Conservation (phyloP, 2,113 vertebrate species). For the Charina bottae region DNA sequence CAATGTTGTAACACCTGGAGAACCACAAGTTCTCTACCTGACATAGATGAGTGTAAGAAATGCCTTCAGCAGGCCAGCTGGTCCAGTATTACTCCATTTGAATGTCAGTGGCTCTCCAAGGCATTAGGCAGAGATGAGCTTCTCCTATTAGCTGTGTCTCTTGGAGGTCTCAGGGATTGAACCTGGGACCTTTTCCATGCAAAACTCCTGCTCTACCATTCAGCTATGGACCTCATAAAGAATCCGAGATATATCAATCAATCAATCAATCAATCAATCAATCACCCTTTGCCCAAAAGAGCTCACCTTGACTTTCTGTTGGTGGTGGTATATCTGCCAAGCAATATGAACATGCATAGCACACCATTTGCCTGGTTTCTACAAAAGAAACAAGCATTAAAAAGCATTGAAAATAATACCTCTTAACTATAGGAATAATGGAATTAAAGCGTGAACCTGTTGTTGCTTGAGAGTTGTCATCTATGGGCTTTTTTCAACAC, state of each 20-base stretch:
- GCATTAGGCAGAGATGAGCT: neutral
- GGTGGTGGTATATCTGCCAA: conserved; percentile 98
- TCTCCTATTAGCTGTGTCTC: neutral
- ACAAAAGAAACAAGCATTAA: conserved; percentile 45
- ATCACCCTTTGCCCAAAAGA: neutral
- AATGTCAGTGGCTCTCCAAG: neutral
- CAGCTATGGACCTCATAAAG: no score
- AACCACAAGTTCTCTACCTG: neutral
- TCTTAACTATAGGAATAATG: neutral
- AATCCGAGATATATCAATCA: no score
- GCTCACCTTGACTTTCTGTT: conserved; percentile 98
- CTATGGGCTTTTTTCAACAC: neutral
- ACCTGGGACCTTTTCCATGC: neutral
- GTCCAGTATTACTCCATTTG: neutral
- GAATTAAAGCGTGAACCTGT: neutral
- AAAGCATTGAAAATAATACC: neutral
- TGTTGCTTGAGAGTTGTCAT: neutral
- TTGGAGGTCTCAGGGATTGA: neutral
- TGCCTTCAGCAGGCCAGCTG: neutral
- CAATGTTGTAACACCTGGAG: neutral
- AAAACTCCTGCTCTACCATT: neutral
- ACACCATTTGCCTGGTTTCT: conserved; percentile 99
- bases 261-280: neutral
- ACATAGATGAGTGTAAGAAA: neutral
- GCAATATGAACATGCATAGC: conserved; percentile 97